Evolutionary conservation across 2,888 invertebrate genomes (phyloP), one percentile per base, ranked within the genome.

Genomic region (Drosophila siamana): DNA sequence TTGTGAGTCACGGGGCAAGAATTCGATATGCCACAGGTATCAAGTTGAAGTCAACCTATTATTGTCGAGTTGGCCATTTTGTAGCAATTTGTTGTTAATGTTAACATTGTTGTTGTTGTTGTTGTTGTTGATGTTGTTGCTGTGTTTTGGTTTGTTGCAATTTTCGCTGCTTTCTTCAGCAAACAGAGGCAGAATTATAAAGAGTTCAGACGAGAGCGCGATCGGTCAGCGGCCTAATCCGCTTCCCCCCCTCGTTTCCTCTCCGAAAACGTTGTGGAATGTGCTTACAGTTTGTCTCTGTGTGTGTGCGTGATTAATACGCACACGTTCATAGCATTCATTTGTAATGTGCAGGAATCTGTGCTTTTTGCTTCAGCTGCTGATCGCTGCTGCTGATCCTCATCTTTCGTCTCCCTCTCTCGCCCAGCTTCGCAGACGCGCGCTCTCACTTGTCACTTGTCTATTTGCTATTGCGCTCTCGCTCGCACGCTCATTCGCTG

Each of bases 1-100:
- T 22, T 50, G n/a, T 78, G 83, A 78, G 54, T 82, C 78, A 76
- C 46, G 30, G 68, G 52, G 33, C 47, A 65, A 60, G 13, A 70
- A 75, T 75, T 60, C 48, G 60, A 63, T 62, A 76, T 64, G 59
- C 19, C 46, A 59, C 56, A 44, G 50, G 50, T 55, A 57, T 55
- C 61, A 69, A 16, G 28, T 72, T 66, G 38, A 24, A 41, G 44
- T 30, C 30, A 40, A 46, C 13, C 33, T 50, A 26, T 57, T 51
- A 36, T 59, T 69, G 62, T 41, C 26, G 62, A 46, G 26, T 51
- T 73, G 55, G 59, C 38, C 54, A 16, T 46, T 69, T 15, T 38
- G 6, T 38, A 13, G 33, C 33, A 36, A n/a, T 11, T 36, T n/a
- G n/a, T 36, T n/a, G 19, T 38, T 51, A n/a, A n/a, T n/a, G n/a